These are phyloP conservation scores for Octonoba sinensis DNA, from an alignment of 2,888 invertebrate species.

Conservation along the genomic window DNA sequence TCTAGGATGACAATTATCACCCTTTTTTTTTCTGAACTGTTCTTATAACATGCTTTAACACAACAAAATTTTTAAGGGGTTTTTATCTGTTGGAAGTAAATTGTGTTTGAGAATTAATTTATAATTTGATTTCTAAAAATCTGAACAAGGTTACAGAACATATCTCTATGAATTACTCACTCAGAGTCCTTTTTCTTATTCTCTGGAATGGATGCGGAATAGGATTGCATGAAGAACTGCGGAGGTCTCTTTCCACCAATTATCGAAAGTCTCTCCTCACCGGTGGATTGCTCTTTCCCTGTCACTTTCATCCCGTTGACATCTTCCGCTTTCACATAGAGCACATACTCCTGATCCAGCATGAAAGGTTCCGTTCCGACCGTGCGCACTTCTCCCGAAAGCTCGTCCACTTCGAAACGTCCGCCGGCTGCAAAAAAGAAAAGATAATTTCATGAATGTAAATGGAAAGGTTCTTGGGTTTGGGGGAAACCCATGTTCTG, in stretches of 20 bases:
- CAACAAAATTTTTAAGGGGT: no score
- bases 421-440: constrained; percentile 74
- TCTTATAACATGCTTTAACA: no score
- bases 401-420: constrained; percentile 86
- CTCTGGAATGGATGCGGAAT: constrained; percentile 94
- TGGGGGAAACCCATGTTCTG: no score
- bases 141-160: no score
- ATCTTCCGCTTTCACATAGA: constrained; percentile 95
- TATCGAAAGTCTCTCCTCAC: constrained; percentile 90
- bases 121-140: no score
- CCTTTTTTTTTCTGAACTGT: no score
- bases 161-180: constrained; percentile 74
- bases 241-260: constrained; percentile 96
- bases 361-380: constrained; percentile 92
- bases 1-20: no score
- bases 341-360: constrained; percentile 93
- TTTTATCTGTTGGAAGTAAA: no score
- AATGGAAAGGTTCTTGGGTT: not conserved
- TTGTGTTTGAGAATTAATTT: no score
- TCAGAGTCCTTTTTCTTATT: constrained; percentile 96
- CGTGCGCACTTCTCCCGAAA: constrained; percentile 91
- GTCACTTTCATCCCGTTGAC: constrained; percentile 93
- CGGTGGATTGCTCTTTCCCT: constrained; percentile 87
- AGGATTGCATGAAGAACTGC: constrained; percentile 95
- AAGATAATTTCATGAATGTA: not conserved